Evolutionary conservation across 2,888 invertebrate species (phyloP).

Genomic region (Latrodectus hesperus): DNA sequence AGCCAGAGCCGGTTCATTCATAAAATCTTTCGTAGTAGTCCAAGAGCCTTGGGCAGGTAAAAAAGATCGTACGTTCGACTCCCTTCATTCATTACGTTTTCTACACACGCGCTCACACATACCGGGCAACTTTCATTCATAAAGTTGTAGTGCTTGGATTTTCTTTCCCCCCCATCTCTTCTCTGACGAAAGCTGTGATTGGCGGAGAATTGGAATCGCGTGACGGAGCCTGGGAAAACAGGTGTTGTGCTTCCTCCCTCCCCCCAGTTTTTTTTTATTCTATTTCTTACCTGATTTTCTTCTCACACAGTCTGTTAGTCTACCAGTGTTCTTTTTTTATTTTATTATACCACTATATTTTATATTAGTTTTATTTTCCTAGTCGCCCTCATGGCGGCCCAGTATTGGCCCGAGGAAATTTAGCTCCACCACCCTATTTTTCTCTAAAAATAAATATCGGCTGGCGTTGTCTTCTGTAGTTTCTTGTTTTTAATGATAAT

Average conservation of each 20-base stretch:
- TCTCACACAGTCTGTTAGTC: not conserved
- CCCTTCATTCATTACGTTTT: conserved; percentile 63
- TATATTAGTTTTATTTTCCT: conserved; percentile 9
- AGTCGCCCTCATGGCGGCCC: not conserved
- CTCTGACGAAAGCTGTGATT: conserved; percentile 38
- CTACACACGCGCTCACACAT: conserved; percentile 65
- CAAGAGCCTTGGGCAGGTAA: conserved; percentile 56
- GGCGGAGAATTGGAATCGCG: conserved; percentile 54
- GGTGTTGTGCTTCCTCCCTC: conserved; percentile 54
- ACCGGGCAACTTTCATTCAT: conserved; percentile 64
- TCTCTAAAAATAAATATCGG: too few species aligned
- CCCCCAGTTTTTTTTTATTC: conserved; percentile 22
- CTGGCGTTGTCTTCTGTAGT: too few species aligned
- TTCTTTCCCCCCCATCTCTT: not conserved
- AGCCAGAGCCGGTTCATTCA: conserved; percentile 59
- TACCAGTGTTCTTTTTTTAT: not conserved
- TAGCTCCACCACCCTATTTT: too few species aligned
- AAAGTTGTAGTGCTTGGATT: conserved; percentile 57
- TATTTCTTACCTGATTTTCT: conserved; percentile 6
- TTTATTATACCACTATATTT: not conserved
- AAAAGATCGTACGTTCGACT: conserved; percentile 52
- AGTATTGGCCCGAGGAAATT: too few species aligned
- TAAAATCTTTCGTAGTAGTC: conserved; percentile 60
- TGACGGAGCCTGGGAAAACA: conserved; percentile 70
- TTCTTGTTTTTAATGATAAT: too few species aligned